A percentile compares a stretch with the other conserved stretches of the same genome.
phyloP scores from a whole-genome alignment of 2,888 invertebrate species.

The Ametastegia equiseti region DNA sequence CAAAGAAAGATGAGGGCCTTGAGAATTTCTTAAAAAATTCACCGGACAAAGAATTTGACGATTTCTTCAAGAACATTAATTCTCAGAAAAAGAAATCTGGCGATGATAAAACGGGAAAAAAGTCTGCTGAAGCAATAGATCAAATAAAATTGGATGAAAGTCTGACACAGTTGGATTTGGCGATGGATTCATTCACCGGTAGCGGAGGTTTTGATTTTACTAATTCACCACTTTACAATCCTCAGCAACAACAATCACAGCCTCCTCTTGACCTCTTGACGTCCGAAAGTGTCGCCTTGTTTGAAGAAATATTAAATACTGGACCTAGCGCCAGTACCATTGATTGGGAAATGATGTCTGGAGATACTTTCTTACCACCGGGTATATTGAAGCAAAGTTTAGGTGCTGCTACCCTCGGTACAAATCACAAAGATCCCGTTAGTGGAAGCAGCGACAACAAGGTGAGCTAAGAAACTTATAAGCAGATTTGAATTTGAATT shows the following conservation, averaged over 20 bases:
- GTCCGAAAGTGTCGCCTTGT: conserved; percentile 67
- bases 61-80: conserved; percentile 20
- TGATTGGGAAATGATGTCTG: conserved; percentile 66
- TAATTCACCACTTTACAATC: conserved; percentile 54
- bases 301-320: conserved; percentile 67
- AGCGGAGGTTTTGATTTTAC: conserved; percentile 60
- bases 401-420: conserved; percentile 63
- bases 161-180: conserved; percentile 61
- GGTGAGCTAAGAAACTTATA: background rate
- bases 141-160: conserved; percentile 59
- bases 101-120: background rate
- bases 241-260: conserved; percentile 58
- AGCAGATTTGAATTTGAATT: background rate
- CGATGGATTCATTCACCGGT: conserved; percentile 65
- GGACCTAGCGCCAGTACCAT: conserved; percentile 53
- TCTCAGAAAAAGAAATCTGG: background rate
- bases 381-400: conserved; percentile 72
- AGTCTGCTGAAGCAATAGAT: background rate
- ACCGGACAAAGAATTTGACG: conserved; percentile 2
- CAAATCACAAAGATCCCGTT: conserved; percentile 25
- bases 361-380: conserved; percentile 70
- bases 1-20: background rate
- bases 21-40: conserved; percentile 3
- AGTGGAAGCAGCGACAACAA: conserved; percentile 4
- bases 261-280: conserved; percentile 65